Percentiles rank a stretch among this genome's conserved stretches.
phyloP scores from a whole-genome alignment of 2,113 vertebrate species.

The Thermophis baileyi region DNA sequence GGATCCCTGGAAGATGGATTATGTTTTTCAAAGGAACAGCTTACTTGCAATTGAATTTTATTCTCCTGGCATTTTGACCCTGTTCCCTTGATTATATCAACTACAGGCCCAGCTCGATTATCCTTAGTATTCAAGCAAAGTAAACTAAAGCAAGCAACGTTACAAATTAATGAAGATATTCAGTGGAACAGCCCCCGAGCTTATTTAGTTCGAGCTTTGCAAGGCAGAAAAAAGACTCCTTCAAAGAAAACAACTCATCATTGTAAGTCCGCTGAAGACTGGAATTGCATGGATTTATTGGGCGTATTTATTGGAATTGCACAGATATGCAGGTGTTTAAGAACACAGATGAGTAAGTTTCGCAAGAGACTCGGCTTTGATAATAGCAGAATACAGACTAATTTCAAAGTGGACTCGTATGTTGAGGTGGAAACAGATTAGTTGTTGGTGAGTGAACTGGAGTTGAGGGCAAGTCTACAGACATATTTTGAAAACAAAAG shows the following conservation, averaged over 20 bases:
- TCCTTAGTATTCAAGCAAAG: not conserved
- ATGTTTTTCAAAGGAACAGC: not conserved
- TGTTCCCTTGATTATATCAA: not conserved
- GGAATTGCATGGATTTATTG: not conserved
- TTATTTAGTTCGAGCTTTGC: not conserved
- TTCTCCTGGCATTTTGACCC: not conserved
- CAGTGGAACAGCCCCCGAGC: not conserved
- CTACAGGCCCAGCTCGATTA: not conserved
- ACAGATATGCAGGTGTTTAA: not conserved
- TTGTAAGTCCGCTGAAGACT: not conserved
- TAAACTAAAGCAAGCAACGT: not conserved
- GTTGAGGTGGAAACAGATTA: conserved; percentile 11
- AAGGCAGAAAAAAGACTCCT: not conserved
- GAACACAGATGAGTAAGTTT: not conserved
- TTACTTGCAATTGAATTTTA: not conserved
- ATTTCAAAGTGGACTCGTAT: not conserved
- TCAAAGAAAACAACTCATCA: not conserved
- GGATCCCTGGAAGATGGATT: not conserved
- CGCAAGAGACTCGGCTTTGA: not conserved
- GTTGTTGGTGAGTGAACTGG: not conserved
- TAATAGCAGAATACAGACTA: not conserved
- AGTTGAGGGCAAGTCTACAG: not conserved
- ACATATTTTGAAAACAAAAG: conserved; percentile 32
- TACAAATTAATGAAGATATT: not conserved
- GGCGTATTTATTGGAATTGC: not conserved